These are phyloP conservation scores for Orchesellides sinensis DNA, from an alignment of 2,888 invertebrate species.

Conservation along the genomic window DNA sequence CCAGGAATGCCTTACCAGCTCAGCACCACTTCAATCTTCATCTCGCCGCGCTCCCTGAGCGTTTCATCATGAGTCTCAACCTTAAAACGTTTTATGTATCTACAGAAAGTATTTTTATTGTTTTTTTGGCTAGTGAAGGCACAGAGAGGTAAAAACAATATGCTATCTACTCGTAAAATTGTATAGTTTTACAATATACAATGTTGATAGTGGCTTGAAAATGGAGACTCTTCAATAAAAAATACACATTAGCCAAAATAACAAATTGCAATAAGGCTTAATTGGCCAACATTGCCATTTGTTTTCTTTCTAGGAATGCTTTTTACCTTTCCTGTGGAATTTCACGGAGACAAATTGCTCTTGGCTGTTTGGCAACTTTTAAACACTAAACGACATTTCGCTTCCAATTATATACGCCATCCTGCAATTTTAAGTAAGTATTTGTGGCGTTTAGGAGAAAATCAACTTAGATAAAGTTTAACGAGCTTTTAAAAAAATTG, in stretches of 20 bases:
- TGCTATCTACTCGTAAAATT: no score
- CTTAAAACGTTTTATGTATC: not conserved
- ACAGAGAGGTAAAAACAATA: not conserved
- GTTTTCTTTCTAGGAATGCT: not conserved
- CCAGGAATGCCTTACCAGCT: constrained; percentile 21
- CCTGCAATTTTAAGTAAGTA: no score
- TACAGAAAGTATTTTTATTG: not conserved
- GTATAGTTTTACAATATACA: not conserved
- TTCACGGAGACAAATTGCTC: not conserved
- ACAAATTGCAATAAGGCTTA: constrained; percentile 12
- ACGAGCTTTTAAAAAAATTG: no score
- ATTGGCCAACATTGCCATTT: constrained; percentile 11
- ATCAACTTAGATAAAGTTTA: no score
- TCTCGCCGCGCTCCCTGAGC: not conserved
- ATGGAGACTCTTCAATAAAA: not conserved
- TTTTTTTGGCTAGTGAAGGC: not conserved
- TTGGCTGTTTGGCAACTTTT: not conserved
- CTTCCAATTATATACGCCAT: no score
- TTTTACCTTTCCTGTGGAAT: not conserved
- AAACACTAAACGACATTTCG: no score
- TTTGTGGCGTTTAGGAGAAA: no score
- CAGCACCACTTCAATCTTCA: constrained; percentile 12
- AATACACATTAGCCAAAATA: not conserved
- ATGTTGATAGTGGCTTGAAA: not conserved
- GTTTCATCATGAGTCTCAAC: not conserved